A percentile compares a stretch with the other conserved stretches of the same genome.
These are phyloP conservation scores for Daubentonia madagascariensis DNA, from an alignment of 2,113 vertebrate genomes.

Conservation along the genomic window DNA sequence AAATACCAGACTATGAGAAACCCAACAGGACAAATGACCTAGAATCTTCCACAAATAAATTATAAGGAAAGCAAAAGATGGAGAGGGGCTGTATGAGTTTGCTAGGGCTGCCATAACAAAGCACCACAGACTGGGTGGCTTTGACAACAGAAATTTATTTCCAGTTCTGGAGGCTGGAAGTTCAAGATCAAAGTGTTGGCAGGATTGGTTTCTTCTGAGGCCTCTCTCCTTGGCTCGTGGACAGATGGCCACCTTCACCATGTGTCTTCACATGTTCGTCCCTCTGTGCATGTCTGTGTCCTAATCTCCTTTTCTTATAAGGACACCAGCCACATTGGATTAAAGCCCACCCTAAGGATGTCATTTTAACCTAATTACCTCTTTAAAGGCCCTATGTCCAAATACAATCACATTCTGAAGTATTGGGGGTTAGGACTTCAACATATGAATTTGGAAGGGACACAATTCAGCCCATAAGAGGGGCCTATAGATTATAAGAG, in stretches of 20 bases:
- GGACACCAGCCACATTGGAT: background rate
- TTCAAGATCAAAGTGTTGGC: too few species aligned
- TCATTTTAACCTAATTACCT: background rate
- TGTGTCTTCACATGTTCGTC: background rate
- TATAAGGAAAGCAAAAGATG: background rate
- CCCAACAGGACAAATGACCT: background rate
- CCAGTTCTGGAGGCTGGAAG: background rate
- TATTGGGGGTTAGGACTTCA: background rate
- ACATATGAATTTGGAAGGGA: background rate
- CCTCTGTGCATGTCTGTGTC: background rate
- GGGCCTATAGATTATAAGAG: background rate
- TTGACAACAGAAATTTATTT: background rate
- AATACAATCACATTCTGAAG: background rate
- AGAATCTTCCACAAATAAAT: background rate
- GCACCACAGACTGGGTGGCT: background rate
- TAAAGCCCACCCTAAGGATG: too few species aligned
- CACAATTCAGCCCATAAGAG: too few species aligned
- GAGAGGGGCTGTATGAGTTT: background rate
- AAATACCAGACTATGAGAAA: background rate
- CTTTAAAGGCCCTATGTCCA: background rate
- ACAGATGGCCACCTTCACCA: background rate
- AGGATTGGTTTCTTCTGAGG: background rate
- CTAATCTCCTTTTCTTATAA: background rate
- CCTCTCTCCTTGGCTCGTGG: background rate
- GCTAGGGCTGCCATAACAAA: background rate